These are phyloP conservation scores for Drosophila ananassae DNA, from an alignment of 1,140 invertebrate species.

Conservation along the genomic window DNA sequence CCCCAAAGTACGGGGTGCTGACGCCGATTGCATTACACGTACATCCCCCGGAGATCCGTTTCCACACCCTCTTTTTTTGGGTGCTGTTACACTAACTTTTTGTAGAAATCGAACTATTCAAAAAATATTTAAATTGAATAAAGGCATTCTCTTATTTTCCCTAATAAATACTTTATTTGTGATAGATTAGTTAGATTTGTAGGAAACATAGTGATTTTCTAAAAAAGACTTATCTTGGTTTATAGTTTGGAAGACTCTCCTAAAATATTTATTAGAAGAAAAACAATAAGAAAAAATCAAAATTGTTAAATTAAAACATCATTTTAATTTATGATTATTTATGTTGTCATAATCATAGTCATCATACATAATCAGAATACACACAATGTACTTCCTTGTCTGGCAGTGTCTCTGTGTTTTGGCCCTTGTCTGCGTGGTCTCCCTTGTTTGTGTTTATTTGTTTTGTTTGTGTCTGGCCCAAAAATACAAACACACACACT, in stretches of 20 bases:
- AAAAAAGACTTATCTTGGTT: no score
- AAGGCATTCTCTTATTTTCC: no score
- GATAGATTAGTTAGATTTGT: no score
- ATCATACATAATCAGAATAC: no score
- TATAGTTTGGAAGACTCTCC: no score
- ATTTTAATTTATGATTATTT: no score
- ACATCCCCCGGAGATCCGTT: constrained; percentile 8
- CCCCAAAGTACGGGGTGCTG: constrained; percentile 19
- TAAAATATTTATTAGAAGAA: no score
- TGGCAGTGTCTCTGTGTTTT: constrained; percentile 19
- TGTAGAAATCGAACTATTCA: neutral
- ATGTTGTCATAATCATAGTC: no score
- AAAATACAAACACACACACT: constrained; percentile 10
- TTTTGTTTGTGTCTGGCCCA: constrained; percentile 42
- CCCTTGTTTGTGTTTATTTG: constrained; percentile 39
- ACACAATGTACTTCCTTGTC: constrained; percentile 1
- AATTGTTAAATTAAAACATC: no score
- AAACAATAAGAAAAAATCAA: no score
- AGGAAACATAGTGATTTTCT: no score
- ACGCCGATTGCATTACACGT: constrained; percentile 38
- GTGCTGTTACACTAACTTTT: neutral
- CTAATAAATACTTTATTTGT: no score
- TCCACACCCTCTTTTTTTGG: neutral
- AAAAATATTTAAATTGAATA: neutral
- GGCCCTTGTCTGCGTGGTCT: constrained; percentile 9